These are phyloP conservation scores for Argyresthia albistria DNA, from an alignment of 2,888 invertebrate genomes.

Conservation along the genomic window DNA sequence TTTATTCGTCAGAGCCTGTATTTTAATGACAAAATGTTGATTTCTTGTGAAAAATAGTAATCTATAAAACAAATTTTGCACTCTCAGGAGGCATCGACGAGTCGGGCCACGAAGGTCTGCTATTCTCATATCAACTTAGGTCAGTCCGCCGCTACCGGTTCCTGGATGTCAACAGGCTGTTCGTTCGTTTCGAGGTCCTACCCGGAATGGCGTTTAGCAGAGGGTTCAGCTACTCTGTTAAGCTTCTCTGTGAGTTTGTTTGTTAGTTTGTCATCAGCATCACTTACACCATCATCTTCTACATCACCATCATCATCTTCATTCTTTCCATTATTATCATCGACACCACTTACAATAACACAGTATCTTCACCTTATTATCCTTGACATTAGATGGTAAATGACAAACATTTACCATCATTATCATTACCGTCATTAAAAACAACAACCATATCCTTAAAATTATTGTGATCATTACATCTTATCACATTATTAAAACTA, in stretches of 20 bases:
- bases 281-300: neutral
- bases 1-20: neutral
- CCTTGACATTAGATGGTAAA: too few species aligned
- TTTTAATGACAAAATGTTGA: too few species aligned
- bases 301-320: too few species aligned
- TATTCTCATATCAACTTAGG: conserved; percentile 41
- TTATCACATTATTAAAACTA: too few species aligned
- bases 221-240: conserved; percentile 44
- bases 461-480: too few species aligned
- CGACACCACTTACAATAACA: too few species aligned
- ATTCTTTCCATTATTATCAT: too few species aligned
- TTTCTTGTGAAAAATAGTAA: too few species aligned
- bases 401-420: too few species aligned
- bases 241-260: conserved; percentile 40
- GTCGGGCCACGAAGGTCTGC: conserved; percentile 30
- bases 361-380: too few species aligned
- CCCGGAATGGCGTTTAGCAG: conserved; percentile 18
- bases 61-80: neutral
- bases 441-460: too few species aligned
- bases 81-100: conserved; percentile 37
- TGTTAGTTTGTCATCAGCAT: neutral
- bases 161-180: conserved; percentile 39
- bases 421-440: too few species aligned
- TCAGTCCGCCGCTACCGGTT: conserved; percentile 37
- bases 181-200: conserved; percentile 39